Evolutionary conservation across 1,140 invertebrate genomes (phyloP), one percentile per base, ranked within the genome.

Genomic region (Caerostris extrusa): DNA sequence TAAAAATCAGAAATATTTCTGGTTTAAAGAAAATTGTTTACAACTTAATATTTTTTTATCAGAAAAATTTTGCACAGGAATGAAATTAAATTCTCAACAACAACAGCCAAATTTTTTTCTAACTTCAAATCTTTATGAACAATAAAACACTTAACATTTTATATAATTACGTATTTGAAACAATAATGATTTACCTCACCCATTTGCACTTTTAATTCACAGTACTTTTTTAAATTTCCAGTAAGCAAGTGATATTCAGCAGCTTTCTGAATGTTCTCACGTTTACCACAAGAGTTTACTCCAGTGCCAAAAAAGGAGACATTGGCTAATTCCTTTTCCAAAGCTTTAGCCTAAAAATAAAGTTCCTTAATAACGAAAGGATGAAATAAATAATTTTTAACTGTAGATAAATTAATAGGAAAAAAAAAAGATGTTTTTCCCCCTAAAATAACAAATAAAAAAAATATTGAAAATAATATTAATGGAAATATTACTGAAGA

Each of bases 221-320:
- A 96, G 95, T 96, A 96, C 83, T 96, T 95, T 93, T 96, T 96
- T 3, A 96, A 90, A 94, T 96, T 96, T 10, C 96, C 96, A n/a
- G 96, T 95, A 58, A 95, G 94, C 6, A 96, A 95, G 93, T 96
- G 95, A 61, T 95, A 95, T 50, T 95, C 95, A 56, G 96, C 96
- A 7, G 96, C 96, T 88, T 95, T 95, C 88, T 91, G 91, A 8
- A 96, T 82, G 64, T 94, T 93, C 53, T 96, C 96, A 57, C 96
- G 95, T 92, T 95, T 95, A 7, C 95, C 95, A 14, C 95, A 95
- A 19, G 95, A 94, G 56, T 96, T 96, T 60, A 96, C 94, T 8
- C 95, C 95, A 50, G 88, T 81, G 3, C 95, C 95, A 95, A 95
- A 95, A 82, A 95, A 95, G 5, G 95, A 95, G 92, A 96, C 95